Evolutionary conservation across 2,888 invertebrate genomes (phyloP).

Genomic region (Drosophila kambysellisi): DNA sequence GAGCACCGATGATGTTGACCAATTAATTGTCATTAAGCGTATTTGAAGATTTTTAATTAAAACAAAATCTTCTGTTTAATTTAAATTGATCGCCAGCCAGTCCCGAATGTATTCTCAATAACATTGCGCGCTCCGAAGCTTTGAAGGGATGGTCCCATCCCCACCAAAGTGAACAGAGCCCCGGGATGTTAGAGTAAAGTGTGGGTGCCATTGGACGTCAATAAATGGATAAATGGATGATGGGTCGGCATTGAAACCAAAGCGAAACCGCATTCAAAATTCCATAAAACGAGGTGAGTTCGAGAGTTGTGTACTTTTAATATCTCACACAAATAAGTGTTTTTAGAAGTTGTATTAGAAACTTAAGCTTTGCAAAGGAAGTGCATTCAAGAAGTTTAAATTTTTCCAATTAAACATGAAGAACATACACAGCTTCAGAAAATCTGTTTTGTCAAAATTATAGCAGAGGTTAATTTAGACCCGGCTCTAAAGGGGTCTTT

Average conservation of each 20-base stretch:
- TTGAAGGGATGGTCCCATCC: conserved; percentile 1
- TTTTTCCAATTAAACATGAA: neutral
- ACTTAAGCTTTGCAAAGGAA: neutral
- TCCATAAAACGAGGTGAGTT: conserved; percentile 23
- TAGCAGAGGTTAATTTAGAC: too few species aligned
- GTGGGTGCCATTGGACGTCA: conserved; percentile 42
- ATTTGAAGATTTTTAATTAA: conserved; percentile 82
- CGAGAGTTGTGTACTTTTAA: neutral
- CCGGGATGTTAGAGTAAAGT: neutral
- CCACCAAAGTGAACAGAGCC: neutral
- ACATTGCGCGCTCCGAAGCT: conserved; percentile 43
- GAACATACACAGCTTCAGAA: neutral
- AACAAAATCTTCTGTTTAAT: conserved; percentile 79
- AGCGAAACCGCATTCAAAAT: conserved; percentile 37
- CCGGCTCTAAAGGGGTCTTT: neutral
- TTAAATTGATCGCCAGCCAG: conserved; percentile 75
- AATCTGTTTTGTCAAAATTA: neutral
- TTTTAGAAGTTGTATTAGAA: neutral
- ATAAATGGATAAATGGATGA: conserved; percentile 21
- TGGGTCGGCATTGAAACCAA: conserved; percentile 57
- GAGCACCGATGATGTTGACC: conserved; percentile 67
- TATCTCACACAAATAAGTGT: too few species aligned
- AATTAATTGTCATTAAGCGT: conserved; percentile 82
- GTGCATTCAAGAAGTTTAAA: neutral
- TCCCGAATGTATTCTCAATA: conserved; percentile 53